Evolutionary conservation across 2,797 vertebrate species (phyloP).

Genomic region (Cirrhinus molitorella): DNA sequence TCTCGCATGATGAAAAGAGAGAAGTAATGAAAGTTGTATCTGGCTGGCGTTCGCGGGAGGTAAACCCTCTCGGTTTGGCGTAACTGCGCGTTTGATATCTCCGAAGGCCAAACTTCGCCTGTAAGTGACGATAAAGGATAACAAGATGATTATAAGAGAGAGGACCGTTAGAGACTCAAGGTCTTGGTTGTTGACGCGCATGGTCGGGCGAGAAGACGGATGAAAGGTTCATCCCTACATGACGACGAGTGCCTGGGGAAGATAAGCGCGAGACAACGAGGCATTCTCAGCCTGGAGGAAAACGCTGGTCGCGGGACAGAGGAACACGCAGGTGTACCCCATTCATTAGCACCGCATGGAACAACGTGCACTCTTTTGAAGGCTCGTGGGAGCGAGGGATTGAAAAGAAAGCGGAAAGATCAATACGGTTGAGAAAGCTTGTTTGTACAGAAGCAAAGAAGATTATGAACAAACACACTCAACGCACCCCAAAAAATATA

Average conservation of each 20-base stretch:
- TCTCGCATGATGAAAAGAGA: constrained; percentile 15
- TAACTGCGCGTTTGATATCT: constrained; percentile 22
- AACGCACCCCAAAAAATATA: constrained; percentile 7
- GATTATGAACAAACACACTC: constrained; percentile 39
- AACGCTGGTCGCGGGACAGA: background rate
- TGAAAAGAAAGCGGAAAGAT: constrained; percentile 60
- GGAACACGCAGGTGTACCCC: constrained; percentile 43
- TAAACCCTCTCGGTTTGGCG: constrained; percentile 5
- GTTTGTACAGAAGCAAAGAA: constrained; percentile 44
- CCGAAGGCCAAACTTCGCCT: constrained; percentile 27
- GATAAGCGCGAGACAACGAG: constrained; percentile 73
- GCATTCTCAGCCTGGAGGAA: constrained; percentile 47
- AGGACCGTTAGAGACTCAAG: constrained; percentile 30
- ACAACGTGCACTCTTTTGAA: constrained; percentile 33
- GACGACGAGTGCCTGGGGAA: constrained; percentile 69
- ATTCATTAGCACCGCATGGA: constrained; percentile 49
- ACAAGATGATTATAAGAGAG: constrained; percentile 27
- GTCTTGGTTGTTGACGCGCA: constrained; percentile 23
- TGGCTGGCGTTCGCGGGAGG: background rate
- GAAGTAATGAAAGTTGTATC: constrained; percentile 28
- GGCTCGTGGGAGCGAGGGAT: constrained; percentile 12
- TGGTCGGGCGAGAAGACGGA: constrained; percentile 67
- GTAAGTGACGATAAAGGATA: constrained; percentile 30
- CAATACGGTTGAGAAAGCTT: constrained; percentile 38
- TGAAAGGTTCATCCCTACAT: constrained; percentile 71